Conservation (phyloP, 2,113 vertebrate genomes). For the Anarhynchus alexandrinus region DNA sequence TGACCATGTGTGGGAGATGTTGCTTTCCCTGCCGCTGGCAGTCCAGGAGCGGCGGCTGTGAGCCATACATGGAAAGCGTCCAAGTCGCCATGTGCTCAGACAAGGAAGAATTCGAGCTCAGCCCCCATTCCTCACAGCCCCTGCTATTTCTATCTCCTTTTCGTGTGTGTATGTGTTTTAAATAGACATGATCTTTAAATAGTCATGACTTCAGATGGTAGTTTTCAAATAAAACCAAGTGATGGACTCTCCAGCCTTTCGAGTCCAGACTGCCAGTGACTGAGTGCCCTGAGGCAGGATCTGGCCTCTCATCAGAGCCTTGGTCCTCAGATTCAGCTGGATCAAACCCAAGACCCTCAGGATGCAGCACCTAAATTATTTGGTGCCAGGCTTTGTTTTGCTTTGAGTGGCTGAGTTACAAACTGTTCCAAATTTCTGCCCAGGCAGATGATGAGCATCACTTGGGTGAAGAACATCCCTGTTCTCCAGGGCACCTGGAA, state of each 20-base stretch:
- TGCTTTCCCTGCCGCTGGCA: background rate
- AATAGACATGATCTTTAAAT: conserved; percentile 24
- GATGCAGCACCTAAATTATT: background rate
- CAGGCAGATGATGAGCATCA: background rate
- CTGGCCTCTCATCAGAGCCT: background rate
- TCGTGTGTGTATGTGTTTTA: background rate
- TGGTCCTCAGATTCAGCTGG: background rate
- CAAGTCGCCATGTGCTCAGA: background rate
- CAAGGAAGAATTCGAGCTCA: background rate
- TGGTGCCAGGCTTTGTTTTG: background rate
- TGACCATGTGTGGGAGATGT: background rate
- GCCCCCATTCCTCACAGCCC: background rate
- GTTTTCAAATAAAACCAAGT: background rate
- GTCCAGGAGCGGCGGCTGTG: background rate
- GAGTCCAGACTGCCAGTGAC: background rate
- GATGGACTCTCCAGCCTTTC: background rate
- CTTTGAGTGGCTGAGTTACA: background rate
- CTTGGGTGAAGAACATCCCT: background rate
- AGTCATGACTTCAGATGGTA: background rate
- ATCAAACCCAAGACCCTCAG: background rate
- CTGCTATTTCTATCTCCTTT: background rate
- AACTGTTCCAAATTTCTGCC: background rate
- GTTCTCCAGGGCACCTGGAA: background rate
- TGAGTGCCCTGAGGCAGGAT: background rate
- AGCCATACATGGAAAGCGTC: background rate